Evolutionary conservation across 2,797 vertebrate species (phyloP).

Genomic region (Amphiprion clarkii): DNA sequence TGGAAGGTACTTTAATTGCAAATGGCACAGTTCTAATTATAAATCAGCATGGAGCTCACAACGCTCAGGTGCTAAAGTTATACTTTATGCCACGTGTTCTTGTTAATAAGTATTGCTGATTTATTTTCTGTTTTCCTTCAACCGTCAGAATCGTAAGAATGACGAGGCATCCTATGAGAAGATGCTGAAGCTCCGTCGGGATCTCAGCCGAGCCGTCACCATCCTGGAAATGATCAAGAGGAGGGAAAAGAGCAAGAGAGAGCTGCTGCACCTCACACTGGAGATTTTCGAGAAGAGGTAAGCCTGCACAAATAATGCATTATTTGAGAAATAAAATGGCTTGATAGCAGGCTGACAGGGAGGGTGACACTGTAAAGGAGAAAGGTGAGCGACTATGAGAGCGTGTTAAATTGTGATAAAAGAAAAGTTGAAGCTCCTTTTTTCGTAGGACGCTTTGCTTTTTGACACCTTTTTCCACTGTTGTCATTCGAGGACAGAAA

Average conservation of each 20-base stretch:
- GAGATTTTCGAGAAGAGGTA: constrained; percentile 99
- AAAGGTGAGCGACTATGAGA: too few relatives aligned
- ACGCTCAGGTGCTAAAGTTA: neutral
- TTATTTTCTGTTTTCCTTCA: neutral
- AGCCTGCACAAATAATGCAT: neutral
- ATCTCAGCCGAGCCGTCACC: constrained; percentile 97
- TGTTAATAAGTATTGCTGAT: neutral
- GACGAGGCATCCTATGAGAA: constrained; percentile 99
- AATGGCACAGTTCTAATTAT: too few relatives aligned
- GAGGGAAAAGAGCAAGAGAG: constrained; percentile 97
- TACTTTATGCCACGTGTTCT: neutral
- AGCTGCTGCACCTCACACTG: constrained; percentile 97
- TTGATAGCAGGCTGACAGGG: too few relatives aligned
- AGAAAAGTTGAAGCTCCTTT: too few relatives aligned
- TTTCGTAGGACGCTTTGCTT: too few relatives aligned
- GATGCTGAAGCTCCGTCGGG: constrained; percentile 98
- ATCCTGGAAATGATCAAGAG: constrained; percentile 99
- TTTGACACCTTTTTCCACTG: too few relatives aligned
- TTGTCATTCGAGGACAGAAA: too few relatives aligned
- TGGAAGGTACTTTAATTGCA: too few relatives aligned
- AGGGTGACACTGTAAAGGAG: too few relatives aligned
- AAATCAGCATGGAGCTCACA: neutral
- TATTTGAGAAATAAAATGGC: too few relatives aligned
- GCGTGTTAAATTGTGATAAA: too few relatives aligned
- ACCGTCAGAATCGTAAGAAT: constrained; percentile 95